phyloP scores from a whole-genome alignment of 2,113 vertebrate species.

The Vireo altiloquus region DNA sequence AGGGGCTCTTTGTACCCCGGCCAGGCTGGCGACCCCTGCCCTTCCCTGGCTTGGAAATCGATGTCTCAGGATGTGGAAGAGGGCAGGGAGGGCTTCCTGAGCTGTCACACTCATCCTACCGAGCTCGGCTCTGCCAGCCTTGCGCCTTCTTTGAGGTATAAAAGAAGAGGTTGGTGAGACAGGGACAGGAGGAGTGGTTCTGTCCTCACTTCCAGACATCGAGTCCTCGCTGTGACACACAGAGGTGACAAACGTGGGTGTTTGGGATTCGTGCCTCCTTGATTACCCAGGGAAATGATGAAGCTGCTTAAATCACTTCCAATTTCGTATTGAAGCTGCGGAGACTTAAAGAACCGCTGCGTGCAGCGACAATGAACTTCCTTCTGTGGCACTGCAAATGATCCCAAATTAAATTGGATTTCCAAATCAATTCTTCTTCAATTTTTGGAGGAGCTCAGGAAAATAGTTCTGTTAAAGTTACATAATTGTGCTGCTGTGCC shows the following conservation, averaged over 20 bases:
- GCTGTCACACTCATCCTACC: accelerated
- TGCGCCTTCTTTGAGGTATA: accelerated
- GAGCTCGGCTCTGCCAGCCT: neutral
- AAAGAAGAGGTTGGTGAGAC: neutral
- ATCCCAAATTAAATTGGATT: neutral
- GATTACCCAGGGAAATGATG: neutral
- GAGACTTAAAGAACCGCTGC: neutral
- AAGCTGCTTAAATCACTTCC: neutral
- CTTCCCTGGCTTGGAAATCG: neutral
- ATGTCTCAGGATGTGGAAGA: accelerated
- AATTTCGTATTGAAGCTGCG: neutral
- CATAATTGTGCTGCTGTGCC: neutral
- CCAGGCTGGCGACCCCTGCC: neutral
- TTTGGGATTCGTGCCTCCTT: neutral
- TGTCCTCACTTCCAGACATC: neutral
- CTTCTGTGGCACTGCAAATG: neutral
- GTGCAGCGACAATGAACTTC: neutral
- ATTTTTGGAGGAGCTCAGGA: neutral
- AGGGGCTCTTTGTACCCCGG: neutral
- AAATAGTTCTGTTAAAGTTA: neutral
- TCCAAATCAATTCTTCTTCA: neutral
- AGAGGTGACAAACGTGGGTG: neutral
- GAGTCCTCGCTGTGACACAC: neutral
- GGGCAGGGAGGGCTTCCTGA: neutral
- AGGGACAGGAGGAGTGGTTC: neutral